A percentile compares a stretch with the other conserved stretches of the same genome.
These are phyloP conservation scores for Pristionchus exspectatus DNA, from an alignment of 2,888 invertebrate genomes.

Conservation along the genomic window DNA sequence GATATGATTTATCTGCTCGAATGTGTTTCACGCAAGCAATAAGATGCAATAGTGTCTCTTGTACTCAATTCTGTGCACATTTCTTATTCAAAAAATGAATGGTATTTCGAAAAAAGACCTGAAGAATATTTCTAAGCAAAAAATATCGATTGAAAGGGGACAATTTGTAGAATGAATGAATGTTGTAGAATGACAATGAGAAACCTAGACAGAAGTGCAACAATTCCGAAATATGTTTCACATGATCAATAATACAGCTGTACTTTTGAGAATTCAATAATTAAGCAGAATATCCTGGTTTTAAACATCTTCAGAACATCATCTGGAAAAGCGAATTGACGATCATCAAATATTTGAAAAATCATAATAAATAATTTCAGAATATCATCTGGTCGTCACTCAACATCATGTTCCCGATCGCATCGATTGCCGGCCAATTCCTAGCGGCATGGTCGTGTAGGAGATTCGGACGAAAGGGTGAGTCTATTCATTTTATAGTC, in stretches of 20 bases:
- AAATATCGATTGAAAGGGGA: too few species aligned
- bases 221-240: not conserved
- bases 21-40: not conserved
- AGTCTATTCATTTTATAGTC: too few species aligned
- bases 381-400: constrained; percentile 69
- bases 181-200: too few species aligned
- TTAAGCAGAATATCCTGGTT: too few species aligned
- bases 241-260: not conserved
- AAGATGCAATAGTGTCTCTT: not conserved
- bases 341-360: not conserved
- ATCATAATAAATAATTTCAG: constrained; percentile 57
- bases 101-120: not conserved
- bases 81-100: not conserved
- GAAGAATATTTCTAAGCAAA: too few species aligned
- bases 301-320: too few species aligned
- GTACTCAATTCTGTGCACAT: not conserved
- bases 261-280: too few species aligned
- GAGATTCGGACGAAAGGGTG: constrained; percentile 57
- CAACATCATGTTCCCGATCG: constrained; percentile 70
- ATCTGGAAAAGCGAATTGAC: not conserved
- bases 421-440: constrained; percentile 72
- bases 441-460: constrained; percentile 67
- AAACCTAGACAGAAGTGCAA: too few species aligned
- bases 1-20: not conserved
- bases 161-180: too few species aligned